Evolutionary conservation across 2,888 invertebrate species (phyloP), one percentile per base, ranked within the genome.

Genomic region (Rotaria socialis): DNA sequence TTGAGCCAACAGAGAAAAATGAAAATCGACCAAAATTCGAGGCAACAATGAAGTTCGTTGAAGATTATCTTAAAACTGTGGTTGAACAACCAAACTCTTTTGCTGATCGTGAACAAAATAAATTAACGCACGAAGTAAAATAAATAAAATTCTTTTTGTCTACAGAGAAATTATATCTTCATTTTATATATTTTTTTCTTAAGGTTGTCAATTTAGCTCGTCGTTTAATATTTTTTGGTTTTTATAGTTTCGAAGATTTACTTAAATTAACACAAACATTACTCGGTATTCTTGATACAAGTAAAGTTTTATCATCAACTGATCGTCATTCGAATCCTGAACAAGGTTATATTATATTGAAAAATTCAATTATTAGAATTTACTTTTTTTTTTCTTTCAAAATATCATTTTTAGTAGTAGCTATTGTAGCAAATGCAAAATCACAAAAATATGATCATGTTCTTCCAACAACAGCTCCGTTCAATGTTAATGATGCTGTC

Each of bases 201-300:
- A 90, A 96, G 95, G 97, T 99, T 86, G 97, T 99, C 84, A 98
- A 97, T 92, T 92, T 99, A 89, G 98, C 98, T 0, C 94, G 97
- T 89, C 96, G 98, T 90, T 93, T 99, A 88, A 97, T 98, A 87
- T 97, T 97, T 92, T 99, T 99, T 92, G 98, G 98, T 85, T 99
- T 98, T 92, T 95, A 94, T 93, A 96, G 96, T 92, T 98, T 99
- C 91, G 95, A 95, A 90, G 96, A 97, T 92, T 93, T 99, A 86
- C 93, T 98, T 85, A 94, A 96, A 86, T 92, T 99, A 88, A 97
- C 97, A 0, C 96, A 96, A 93, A 98, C 97, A 0, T 92, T 99
- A 85, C 93, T 99, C 10, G 95, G 95, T 89, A 99, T 99, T 89
- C 60, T 86, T 7, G 87, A 87, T 60, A 80, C 85, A 24, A 84